Base-by-base conservation (phyloP, 1,140 invertebrate species). In the Caenorhabditis inopinata region DNA sequence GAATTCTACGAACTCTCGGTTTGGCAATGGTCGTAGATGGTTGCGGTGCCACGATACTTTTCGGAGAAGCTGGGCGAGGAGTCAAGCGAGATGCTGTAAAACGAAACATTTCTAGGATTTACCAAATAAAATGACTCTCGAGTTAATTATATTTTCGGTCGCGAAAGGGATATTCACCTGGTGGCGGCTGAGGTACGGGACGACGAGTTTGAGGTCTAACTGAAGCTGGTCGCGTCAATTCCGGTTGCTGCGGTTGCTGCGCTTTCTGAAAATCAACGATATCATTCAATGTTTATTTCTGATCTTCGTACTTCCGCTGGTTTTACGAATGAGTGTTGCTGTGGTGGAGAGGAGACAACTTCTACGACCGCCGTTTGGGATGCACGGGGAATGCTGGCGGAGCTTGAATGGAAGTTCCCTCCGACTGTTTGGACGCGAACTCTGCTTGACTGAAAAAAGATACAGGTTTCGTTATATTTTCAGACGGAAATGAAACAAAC, bases 191-290 rank as follows among this genome's bases (percentile, higher is more conserved):
- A 21, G 58, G 58, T 18, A 38, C 58, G 21, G 58, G 58, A 21
- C 58, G 29, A 38, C 58, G 29, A 68, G 58, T 68, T 42, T 68
- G 58, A 12, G 58, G 58, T 21, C 58, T 35, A 18, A 38, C 32
- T 68, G 58, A 32, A 68, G 58, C 58, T 42, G 58, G 58, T 21
- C 58, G 58, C 2, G 58, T 68, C 58, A 68, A 68, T 68, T 38
- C 29, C 27, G 35, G 58, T 21, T 58, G 53, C 35, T 25, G 53
- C 21, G 58, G 58, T 21, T 68, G 58, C 21, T 68, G 58, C n/a
- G 21, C n/a, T 38, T 68, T 29, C 29, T 68, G 58, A 16, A 62
- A 58, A 25, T 6, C 11, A n/a, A n/a, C n/a, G n/a, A n/a, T 42
- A 7, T 42, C 38, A 42, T 42, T 14, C 38, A 42, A 7, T 42